phyloP scores from a whole-genome alignment of 2,113 vertebrate genomes.

The Chunga burmeisteri region DNA sequence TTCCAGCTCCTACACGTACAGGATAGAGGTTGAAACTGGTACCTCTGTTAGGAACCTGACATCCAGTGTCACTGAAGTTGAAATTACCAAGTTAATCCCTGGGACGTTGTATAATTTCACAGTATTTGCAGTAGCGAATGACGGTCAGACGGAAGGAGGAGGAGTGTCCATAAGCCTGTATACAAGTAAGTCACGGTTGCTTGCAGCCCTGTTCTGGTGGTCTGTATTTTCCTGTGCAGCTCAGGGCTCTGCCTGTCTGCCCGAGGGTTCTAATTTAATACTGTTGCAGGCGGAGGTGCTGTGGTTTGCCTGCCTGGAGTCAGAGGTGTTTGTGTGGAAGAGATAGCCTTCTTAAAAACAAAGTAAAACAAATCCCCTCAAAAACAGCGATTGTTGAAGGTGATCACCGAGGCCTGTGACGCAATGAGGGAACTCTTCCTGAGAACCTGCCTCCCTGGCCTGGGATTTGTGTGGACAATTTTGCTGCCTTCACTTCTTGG shows the following conservation, averaged over 20 bases:
- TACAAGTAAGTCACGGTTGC: background rate
- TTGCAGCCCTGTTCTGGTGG: accelerated
- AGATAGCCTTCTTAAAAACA: background rate
- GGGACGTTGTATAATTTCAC: background rate
- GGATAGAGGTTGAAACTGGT: background rate
- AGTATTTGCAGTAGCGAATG: background rate
- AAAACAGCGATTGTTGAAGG: background rate
- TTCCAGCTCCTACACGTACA: background rate
- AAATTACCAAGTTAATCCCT: background rate
- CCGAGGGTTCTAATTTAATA: background rate
- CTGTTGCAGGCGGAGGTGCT: background rate
- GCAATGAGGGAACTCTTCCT: background rate
- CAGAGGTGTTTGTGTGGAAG: background rate
- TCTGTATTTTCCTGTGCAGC: background rate
- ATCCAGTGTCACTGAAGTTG: accelerated
- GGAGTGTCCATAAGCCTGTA: accelerated
- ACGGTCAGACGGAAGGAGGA: background rate
- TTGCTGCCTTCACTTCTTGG: background rate
- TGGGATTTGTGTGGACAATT: background rate
- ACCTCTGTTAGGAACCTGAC: accelerated
- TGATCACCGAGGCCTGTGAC: background rate
- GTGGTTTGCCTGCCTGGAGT: background rate
- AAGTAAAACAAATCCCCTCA: background rate
- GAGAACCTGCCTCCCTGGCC: background rate
- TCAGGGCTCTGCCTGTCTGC: background rate